A percentile compares a stretch with the other conserved stretches of the same genome.
Conservation (phyloP, 2,113 vertebrate genomes). For the Larimichthys crocea region DNA sequence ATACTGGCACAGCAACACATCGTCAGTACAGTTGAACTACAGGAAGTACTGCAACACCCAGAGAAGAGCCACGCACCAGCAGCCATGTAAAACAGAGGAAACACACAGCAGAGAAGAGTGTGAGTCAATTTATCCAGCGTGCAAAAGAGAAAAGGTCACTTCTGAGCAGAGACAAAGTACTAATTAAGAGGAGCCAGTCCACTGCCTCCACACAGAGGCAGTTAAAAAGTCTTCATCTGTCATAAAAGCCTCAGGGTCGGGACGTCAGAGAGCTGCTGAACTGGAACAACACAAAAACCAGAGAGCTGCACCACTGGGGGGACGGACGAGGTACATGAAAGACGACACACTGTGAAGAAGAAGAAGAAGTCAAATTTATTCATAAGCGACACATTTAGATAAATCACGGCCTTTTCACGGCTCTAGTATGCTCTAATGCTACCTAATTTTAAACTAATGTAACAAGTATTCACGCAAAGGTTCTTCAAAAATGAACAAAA, state of each 20-base stretch:
- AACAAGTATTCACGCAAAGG: neutral
- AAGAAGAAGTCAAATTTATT: slow-evolving; percentile 43
- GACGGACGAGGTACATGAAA: neutral
- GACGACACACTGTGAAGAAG: neutral
- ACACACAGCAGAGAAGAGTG: slow-evolving; percentile 25
- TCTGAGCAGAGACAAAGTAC: slow-evolving; percentile 67
- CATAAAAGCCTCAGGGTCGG: slow-evolving; percentile 50
- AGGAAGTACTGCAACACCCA: neutral
- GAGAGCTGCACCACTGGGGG: neutral
- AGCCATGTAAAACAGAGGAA: slow-evolving; percentile 26
- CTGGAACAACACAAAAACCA: slow-evolving; percentile 52
- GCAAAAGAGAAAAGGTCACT: slow-evolving; percentile 59
- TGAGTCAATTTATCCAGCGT: slow-evolving; percentile 36
- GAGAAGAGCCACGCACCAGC: slow-evolving; percentile 26
- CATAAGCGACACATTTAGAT: slow-evolving; percentile 43
- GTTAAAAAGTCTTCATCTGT: slow-evolving; percentile 52
- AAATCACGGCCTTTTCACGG: slow-evolving; percentile 19
- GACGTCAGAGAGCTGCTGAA: slow-evolving; percentile 45
- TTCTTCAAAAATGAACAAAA: neutral
- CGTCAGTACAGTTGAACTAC: neutral
- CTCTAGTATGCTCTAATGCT: neutral
- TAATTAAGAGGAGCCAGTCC: slow-evolving; percentile 72
- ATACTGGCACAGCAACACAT: neutral
- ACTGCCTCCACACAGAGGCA: slow-evolving; percentile 68
- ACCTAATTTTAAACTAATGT: neutral